Base-by-base conservation (phyloP, 2,797 vertebrate species). In the Falco columbarius region DNA sequence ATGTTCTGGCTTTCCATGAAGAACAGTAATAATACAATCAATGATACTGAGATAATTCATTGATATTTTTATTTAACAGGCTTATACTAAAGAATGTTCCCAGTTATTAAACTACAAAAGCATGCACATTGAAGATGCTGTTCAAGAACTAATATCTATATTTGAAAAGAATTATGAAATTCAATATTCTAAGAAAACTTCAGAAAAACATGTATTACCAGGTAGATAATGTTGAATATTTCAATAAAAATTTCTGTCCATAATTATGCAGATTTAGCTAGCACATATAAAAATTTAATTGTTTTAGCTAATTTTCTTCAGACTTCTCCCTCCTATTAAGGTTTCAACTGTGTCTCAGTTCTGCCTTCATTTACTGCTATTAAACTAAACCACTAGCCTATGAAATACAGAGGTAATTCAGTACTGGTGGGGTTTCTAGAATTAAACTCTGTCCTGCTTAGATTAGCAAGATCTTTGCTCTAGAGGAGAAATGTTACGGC, bases 101-200 rank as follows among this genome's bases (percentile, higher is more conserved):
- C 97, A 97, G 5, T 81, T 96, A 81, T n/a, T 99, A 62, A 97
- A 98, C 61, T 79, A 86, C 66, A 99, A 98, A 97, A 98, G 98
- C 91, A 97, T 77, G 87, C 94, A 86, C 9, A 42, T 99, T 85
- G 98, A 98, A 95, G 97, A 97, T 89, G 98, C 98, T 54, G 98
- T 99, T 70, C 97, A 95, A 89, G 98, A 98, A 86, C 95, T 99
- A 54, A 76, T 97, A 72, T 81, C 89, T 76, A 65, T 98, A 65
- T 98, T 99, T 93, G 97, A 97, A 82, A 82, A 83, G 49, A 94
- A 98, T 97, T 98, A 98, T 68, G 97, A 98, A 89, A 96, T 97
- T 74, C 97, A 98, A 66, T 20, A 90, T 71, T 22, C 55, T 52
- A 96, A 86, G 75, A 97, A 96, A 90, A 3, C 55, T 46, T 38